phyloP scores from a whole-genome alignment of 1,140 invertebrate species.

The Diorhabda elongata region DNA sequence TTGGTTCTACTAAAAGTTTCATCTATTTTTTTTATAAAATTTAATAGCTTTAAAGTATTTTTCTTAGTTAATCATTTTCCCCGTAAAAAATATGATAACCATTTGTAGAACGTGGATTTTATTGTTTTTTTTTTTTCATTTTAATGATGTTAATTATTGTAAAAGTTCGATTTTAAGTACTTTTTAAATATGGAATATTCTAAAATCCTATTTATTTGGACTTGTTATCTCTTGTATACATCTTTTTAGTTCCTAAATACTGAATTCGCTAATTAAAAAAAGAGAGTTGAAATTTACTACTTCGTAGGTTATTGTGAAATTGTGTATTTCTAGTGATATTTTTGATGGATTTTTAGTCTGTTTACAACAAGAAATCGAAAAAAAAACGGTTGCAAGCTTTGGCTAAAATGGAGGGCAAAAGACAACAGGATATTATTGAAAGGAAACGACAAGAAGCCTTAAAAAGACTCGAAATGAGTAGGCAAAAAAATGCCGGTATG shows the following conservation, averaged over 20 bases:
- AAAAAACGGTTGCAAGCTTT: conserved; percentile 40
- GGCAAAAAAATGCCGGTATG: conserved; percentile 24
- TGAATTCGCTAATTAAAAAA: background rate
- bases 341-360: conserved; percentile 14
- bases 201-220: background rate
- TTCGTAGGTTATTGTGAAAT: background rate
- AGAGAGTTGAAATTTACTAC: background rate
- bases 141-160: no score
- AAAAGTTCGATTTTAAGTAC: no score
- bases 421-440: conserved; percentile 39
- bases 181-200: no score
- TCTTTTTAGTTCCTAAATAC: background rate
- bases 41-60: no score
- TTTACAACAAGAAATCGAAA: conserved; percentile 41
- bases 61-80: no score
- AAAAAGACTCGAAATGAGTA: conserved; percentile 32
- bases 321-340: conserved; percentile 4
- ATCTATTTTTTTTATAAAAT: no score
- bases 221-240: background rate
- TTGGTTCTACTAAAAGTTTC: no score
- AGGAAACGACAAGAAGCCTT: conserved; percentile 40
- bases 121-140: no score
- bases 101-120: no score
- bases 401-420: conserved; percentile 40
- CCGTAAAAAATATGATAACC: no score